phyloP scores from a whole-genome alignment of 2,888 invertebrate species.

The Zygogramma bicolorata region DNA sequence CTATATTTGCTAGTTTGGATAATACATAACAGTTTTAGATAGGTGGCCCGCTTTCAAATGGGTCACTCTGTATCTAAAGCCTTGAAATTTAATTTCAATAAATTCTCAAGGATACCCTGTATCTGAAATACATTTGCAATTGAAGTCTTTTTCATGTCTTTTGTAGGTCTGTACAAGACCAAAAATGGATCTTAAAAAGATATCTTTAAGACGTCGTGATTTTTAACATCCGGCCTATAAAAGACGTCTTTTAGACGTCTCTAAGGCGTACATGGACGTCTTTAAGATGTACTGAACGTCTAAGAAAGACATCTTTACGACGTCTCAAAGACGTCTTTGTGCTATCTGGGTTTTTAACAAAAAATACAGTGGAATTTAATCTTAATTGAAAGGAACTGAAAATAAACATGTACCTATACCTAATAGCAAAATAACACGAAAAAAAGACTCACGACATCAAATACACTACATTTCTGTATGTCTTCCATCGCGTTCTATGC shows the following conservation, averaged over 20 bases:
- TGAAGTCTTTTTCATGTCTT: conserved; percentile 2
- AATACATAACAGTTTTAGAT: too few relatives aligned
- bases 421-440: too few relatives aligned
- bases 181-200: not conserved
- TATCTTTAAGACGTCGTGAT: conserved; percentile 3
- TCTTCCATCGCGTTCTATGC: too few relatives aligned
- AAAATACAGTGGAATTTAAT: too few relatives aligned
- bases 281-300: conserved; percentile 7
- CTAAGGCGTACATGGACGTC: conserved; percentile 16
- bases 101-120: not conserved
- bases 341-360: not conserved
- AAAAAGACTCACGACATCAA: too few relatives aligned
- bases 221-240: conserved; percentile 8
- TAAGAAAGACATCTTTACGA: conserved; percentile 12
- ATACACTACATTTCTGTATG: too few relatives aligned
- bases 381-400: too few relatives aligned
- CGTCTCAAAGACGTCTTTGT: conserved; percentile 13
- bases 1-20: not conserved
- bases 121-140: not conserved
- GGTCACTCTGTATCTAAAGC: too few relatives aligned
- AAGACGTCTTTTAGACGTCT: conserved; percentile 15
- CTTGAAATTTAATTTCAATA: not conserved
- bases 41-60: too few relatives aligned
- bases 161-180: not conserved
- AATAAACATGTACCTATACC: too few relatives aligned